phyloP scores from a whole-genome alignment of 2,888 invertebrate genomes.

The Boloria selene region DNA sequence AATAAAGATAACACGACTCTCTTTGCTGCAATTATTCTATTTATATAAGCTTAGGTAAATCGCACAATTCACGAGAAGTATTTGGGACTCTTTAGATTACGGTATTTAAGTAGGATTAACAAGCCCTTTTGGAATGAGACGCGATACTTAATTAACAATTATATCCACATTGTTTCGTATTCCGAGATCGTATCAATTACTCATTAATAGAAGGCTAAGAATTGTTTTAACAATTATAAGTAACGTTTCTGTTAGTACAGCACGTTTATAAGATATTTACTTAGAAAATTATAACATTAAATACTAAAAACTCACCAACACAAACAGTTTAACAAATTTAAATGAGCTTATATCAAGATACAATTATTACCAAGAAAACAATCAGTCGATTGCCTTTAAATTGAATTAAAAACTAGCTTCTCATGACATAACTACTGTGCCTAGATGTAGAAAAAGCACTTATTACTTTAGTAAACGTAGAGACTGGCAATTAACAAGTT shows the following conservation, averaged over 20 bases:
- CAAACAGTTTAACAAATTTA: too few species aligned
- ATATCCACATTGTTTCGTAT: constrained; percentile 44
- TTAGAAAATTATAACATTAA: not conserved
- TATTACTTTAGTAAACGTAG: constrained; percentile 42
- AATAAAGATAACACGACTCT: constrained; percentile 36
- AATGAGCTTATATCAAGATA: too few species aligned
- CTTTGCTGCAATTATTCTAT: constrained; percentile 26
- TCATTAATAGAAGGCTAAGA: constrained; percentile 48
- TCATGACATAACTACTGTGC: not conserved
- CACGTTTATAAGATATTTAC: not conserved
- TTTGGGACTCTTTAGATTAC: constrained; percentile 50
- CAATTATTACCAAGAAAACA: not conserved
- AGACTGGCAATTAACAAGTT: constrained; percentile 30
- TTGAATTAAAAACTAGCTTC: constrained; percentile 9
- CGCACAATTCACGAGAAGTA: constrained; percentile 3
- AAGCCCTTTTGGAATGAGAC: constrained; percentile 44
- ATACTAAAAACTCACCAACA: not conserved
- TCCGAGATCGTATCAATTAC: constrained; percentile 48
- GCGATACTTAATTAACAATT: constrained; percentile 29
- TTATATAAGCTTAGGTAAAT: constrained; percentile 25
- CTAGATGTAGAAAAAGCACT: constrained; percentile 22
- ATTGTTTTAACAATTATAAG: constrained; percentile 53
- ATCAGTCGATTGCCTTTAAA: constrained; percentile 5
- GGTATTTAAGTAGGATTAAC: constrained; percentile 57
- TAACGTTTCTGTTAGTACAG: constrained; percentile 38